Conservation (phyloP, 2,797 vertebrate species). For the Xiphophorus birchmanni region DNA sequence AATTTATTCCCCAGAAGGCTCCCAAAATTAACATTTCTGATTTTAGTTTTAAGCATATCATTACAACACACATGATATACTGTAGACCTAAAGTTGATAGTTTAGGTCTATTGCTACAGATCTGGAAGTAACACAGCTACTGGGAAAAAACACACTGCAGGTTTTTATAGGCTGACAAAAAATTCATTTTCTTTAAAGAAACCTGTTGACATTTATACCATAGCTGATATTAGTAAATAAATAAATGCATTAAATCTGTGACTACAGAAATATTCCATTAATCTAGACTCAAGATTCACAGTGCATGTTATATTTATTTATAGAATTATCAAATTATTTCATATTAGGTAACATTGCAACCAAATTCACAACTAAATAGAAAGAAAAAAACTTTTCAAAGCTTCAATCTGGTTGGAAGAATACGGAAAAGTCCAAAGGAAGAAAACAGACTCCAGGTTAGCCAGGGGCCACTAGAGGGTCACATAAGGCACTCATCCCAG, state of each 20-base stretch:
- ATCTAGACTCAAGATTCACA: neutral
- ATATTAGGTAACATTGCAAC: neutral
- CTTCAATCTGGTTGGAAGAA: constrained; percentile 1
- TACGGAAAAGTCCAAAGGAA: neutral
- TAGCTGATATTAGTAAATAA: neutral
- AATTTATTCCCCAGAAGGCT: neutral
- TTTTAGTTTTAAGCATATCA: neutral
- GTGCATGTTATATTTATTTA: neutral
- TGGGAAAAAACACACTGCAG: neutral
- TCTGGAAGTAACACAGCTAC: neutral
- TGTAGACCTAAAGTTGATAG: neutral
- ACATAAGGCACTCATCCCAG: neutral
- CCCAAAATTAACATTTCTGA: neutral
- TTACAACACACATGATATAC: neutral
- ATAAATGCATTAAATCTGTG: neutral
- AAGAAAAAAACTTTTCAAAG: neutral
- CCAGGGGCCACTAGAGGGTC: neutral
- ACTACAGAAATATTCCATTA: neutral
- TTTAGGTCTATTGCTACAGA: neutral
- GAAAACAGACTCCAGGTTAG: neutral
- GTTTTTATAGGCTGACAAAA: neutral
- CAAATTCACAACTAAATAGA: neutral
- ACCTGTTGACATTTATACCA: neutral
- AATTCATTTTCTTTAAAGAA: neutral
- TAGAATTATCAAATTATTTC: neutral